A percentile compares a stretch with the other conserved stretches of the same genome.
These are phyloP conservation scores for Cabera pusaria DNA, from an alignment of 2,888 invertebrate species.

Conservation along the genomic window DNA sequence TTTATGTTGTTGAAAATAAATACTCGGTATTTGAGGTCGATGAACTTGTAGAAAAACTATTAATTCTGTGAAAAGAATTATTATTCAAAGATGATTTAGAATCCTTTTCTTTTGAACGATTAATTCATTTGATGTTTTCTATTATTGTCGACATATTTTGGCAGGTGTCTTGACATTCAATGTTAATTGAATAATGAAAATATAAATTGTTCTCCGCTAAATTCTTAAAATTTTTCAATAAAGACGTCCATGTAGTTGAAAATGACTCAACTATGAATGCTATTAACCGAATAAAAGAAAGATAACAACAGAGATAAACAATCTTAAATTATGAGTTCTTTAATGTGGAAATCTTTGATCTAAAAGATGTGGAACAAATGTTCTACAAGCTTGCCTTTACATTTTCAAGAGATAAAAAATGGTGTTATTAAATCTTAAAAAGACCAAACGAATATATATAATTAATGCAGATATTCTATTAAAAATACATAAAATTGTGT, in stretches of 20 bases:
- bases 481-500: too few relatives aligned
- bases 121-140: background rate
- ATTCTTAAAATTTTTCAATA: slow-evolving; percentile 10
- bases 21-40: slow-evolving; percentile 7
- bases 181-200: background rate
- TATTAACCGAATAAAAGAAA: slow-evolving; percentile 32
- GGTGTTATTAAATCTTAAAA: too few relatives aligned
- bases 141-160: background rate
- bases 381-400: slow-evolving; percentile 7
- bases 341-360: slow-evolving; percentile 28
- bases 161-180: slow-evolving; percentile 1
- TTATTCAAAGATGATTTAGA: too few relatives aligned
- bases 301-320: slow-evolving; percentile 33
- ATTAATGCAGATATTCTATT: too few relatives aligned
- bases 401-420: too few relatives aligned
- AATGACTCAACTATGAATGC: slow-evolving; percentile 33
- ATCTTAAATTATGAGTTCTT: slow-evolving; percentile 26
- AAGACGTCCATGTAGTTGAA: slow-evolving; percentile 26
- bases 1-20: slow-evolving; percentile 6
- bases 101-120: too few relatives aligned
- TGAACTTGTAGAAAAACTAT: background rate
- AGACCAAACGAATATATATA: too few relatives aligned
- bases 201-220: slow-evolving; percentile 3
- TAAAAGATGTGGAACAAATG: slow-evolving; percentile 18
- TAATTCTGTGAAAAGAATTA: background rate